Evolutionary conservation across 2,888 invertebrate species (phyloP), one percentile per base, ranked within the genome.

Genomic region (Heteromurus nitidus): DNA sequence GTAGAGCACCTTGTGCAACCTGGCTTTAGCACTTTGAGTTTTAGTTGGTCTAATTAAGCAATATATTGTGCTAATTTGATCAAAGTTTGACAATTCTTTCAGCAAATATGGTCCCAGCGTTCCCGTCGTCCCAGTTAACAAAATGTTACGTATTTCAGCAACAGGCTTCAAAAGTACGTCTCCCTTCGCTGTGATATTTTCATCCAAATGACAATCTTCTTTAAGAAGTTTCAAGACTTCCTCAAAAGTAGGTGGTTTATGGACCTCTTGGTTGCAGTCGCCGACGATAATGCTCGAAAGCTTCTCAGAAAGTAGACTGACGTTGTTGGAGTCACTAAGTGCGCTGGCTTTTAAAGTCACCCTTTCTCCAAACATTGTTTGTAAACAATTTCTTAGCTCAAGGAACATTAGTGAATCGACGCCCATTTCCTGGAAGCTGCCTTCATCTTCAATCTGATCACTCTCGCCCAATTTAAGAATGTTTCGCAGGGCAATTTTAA

Each of bases 351-450:
- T 72, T 20, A 83, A 5, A 16, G 72, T 69, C 20, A 73, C 44
- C 16, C 36, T 47, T 3, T 36, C 31, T 0, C 76, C 82, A 22
- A 82, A 13, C n/a, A 82, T 22, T 3, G 31, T 24, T 44, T 82
- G 82, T 13, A 82, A 31, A 13, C 47, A 28, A 58, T 82, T 82
- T 28, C 62, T 76, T 28, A 82, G 36, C 30, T 82, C 82, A 47
- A 82, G 53, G 22, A 72, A 18, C 77, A 79, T 82, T 28, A 82
- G 42, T 1, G 73, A 73, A 26, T 82, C 82, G 13, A 82, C 53
- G 13, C 82, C 82, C 67, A 82, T 9, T 7, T 77, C 77, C 18
- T 65, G 64, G 1, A 82, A 50, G 18, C 65, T 67, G 3, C 65
- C 50, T 24, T 82, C 28, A 1, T 62, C 72, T 20, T 73, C 79